These are phyloP conservation scores for Saccopteryx leptura DNA, from an alignment of 2,113 vertebrate species.

Conservation along the genomic window DNA sequence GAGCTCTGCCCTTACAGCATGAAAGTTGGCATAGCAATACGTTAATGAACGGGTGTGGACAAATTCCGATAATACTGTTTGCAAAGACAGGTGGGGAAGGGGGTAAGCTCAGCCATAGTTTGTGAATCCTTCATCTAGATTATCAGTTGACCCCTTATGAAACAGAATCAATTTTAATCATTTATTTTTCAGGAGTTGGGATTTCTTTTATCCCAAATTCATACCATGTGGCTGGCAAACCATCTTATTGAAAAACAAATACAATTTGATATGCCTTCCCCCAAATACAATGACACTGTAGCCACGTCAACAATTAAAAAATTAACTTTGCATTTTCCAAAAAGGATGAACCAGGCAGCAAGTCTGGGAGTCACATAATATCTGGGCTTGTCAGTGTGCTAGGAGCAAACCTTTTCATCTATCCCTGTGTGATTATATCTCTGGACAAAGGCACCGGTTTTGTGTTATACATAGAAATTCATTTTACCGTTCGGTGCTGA, in stretches of 20 bases:
- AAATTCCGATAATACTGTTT: not conserved
- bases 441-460: not conserved
- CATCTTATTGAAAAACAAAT: conserved; percentile 26
- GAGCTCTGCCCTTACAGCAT: not conserved
- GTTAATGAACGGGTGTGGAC: not conserved
- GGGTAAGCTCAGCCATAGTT: not conserved
- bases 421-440: not conserved
- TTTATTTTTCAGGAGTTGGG: not conserved
- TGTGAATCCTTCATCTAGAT: not conserved
- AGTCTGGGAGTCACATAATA: conserved; percentile 43
- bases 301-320: not conserved
- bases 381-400: not conserved
- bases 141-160: not conserved
- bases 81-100: not conserved
- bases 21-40: fast-evolving
- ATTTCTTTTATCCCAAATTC: conserved; percentile 33
- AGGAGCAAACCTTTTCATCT: not conserved
- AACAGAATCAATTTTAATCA: not conserved
- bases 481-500: not conserved
- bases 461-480: not conserved
- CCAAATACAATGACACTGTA: conserved; percentile 32
- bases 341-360: conserved; percentile 7
- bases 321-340: conserved; percentile 9
- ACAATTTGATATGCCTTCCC: not conserved
- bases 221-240: not conserved